These are phyloP conservation scores for Zophobas morio DNA, from an alignment of 1,140 invertebrate species.

Conservation along the genomic window DNA sequence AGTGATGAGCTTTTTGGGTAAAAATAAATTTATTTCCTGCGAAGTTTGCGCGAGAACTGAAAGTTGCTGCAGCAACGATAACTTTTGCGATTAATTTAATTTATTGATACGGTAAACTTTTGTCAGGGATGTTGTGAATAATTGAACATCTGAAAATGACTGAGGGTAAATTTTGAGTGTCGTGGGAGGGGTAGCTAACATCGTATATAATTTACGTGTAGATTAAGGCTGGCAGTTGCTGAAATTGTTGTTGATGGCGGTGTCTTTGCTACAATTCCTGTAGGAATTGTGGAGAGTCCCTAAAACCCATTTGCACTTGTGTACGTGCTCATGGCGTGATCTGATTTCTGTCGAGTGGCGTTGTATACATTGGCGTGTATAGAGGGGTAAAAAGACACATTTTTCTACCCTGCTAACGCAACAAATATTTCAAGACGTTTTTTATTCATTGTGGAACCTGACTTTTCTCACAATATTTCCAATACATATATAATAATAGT, in stretches of 20 bases:
- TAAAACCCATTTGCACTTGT: neutral
- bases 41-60: no score
- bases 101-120: slow-evolving; percentile 1
- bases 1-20: no score
- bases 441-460: no score
- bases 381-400: no score
- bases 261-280: neutral
- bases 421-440: no score
- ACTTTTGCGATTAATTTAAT: slow-evolving; percentile 7
- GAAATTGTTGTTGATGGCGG: neutral
- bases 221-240: neutral
- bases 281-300: neutral
- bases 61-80: neutral
- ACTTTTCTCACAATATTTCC: no score
- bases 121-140: neutral
- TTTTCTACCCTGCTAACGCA: no score
- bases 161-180: slow-evolving; percentile 28
- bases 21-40: no score
- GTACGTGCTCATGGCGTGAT: neutral
- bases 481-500: no score
- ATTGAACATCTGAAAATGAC: slow-evolving; percentile 15
- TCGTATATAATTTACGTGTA: neutral
- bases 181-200: neutral
- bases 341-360: no score
- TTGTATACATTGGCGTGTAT: no score